Percentiles rank a stretch among this genome's conserved stretches.
phyloP scores from a whole-genome alignment of 2,797 vertebrate genomes.

The Rhodeus uyekii region DNA sequence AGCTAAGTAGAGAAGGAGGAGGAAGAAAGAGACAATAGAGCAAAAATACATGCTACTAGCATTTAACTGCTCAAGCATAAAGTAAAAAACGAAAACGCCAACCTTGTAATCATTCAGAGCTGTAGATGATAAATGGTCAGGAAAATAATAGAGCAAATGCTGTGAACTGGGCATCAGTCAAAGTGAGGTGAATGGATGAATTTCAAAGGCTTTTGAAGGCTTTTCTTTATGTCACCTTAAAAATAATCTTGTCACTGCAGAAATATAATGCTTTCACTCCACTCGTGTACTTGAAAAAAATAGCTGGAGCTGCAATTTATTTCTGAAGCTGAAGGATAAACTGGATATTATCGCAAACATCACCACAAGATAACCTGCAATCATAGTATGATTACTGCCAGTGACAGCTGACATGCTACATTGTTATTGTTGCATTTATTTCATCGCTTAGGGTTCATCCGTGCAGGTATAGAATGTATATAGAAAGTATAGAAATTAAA shows the following conservation, averaged over 20 bases:
- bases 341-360: conserved; percentile 19
- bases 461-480: neutral
- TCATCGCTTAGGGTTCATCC: neutral
- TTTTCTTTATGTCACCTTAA: neutral
- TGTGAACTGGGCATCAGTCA: neutral
- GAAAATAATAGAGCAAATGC: neutral
- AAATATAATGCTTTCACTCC: conserved; percentile 1
- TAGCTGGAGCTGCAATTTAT: conserved; percentile 2
- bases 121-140: neutral
- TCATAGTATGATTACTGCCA: neutral
- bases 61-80: neutral
- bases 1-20: neutral
- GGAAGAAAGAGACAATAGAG: neutral
- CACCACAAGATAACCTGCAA: neutral
- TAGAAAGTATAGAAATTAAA: too few species aligned
- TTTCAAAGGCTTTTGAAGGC: conserved; percentile 15
- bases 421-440: neutral
- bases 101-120: neutral
- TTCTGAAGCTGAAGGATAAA: conserved; percentile 18
- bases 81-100: neutral
- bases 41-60: neutral
- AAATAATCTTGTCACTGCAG: neutral
- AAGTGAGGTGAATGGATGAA: neutral
- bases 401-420: neutral
- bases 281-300: conserved; percentile 4